phyloP scores from a whole-genome alignment of 2,113 vertebrate genomes.

The Amazona vittata region DNA sequence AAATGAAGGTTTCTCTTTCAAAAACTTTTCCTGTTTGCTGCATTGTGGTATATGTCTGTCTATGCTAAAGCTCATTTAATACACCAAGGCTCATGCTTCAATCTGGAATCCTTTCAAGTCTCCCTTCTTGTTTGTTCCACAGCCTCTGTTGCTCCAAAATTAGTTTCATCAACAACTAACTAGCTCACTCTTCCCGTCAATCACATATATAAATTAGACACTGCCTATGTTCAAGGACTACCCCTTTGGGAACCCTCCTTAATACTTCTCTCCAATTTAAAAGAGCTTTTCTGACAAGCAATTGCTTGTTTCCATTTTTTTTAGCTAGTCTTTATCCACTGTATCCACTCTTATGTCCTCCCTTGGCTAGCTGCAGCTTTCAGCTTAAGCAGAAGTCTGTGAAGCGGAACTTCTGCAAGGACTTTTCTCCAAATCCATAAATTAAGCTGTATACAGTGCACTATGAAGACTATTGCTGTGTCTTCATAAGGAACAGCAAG shows the following conservation, averaged over 20 bases:
- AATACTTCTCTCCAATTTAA: slow-evolving; percentile 47
- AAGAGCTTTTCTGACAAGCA: slow-evolving; percentile 47
- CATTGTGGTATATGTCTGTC: neutral
- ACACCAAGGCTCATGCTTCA: neutral
- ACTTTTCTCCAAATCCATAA: neutral
- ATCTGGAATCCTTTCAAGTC: slow-evolving; percentile 4
- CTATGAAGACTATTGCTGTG: neutral
- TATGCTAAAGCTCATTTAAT: slow-evolving; percentile 11
- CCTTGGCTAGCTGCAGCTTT: slow-evolving; percentile 11
- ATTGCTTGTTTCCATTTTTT: neutral
- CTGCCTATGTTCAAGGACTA: neutral
- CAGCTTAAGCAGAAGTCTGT: slow-evolving; percentile 22
- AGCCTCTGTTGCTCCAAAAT: slow-evolving; percentile 22
- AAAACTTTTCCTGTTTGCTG: neutral
- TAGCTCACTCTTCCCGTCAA: neutral
- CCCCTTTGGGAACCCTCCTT: slow-evolving; percentile 25
- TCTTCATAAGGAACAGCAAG: neutral
- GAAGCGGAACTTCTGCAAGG: slow-evolving; percentile 31
- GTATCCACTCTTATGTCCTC: neutral
- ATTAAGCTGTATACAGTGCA: neutral
- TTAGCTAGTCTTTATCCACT: slow-evolving; percentile 22
- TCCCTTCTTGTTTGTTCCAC: slow-evolving; percentile 29
- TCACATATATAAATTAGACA: slow-evolving; percentile 32
- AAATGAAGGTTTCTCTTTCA: neutral
- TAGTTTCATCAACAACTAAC: slow-evolving; percentile 50